These are phyloP conservation scores for Dolichomitus sp. DNA, from an alignment of 2,888 invertebrate species.

Conservation along the genomic window DNA sequence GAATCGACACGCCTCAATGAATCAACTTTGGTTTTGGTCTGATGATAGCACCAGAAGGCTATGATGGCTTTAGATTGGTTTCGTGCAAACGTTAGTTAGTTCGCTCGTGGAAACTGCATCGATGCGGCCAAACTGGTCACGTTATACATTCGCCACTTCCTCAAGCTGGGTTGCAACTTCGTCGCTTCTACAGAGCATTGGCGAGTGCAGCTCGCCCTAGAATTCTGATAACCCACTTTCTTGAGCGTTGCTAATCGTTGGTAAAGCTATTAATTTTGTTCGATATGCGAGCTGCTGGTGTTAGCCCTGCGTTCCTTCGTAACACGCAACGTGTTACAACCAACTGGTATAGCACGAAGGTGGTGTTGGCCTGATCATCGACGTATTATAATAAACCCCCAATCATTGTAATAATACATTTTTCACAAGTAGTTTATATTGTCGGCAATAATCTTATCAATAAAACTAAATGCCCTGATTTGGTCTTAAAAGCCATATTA, in stretches of 20 bases:
- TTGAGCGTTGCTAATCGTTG: constrained; percentile 51
- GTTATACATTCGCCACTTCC: not conserved
- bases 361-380: not conserved
- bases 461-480: too few species aligned
- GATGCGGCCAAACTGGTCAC: not conserved
- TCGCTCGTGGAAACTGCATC: constrained; percentile 37
- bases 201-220: constrained; percentile 21
- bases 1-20: constrained; percentile 21
- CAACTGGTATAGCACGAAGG: constrained; percentile 5
- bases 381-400: constrained; percentile 7
- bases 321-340: constrained; percentile 44
- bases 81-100: constrained; percentile 37
- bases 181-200: not conserved
- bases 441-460: too few species aligned
- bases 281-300: constrained; percentile 35
- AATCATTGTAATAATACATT: not conserved
- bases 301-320: constrained; percentile 21
- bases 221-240: constrained; percentile 61
- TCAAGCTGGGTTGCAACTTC: not conserved
- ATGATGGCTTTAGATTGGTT: constrained; percentile 27
- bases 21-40: constrained; percentile 26
- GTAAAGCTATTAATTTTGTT: constrained; percentile 59
- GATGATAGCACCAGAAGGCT: constrained; percentile 5
- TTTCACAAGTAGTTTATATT: not conserved
- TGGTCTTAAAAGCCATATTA: too few species aligned